Base-by-base conservation (phyloP, 2,113 vertebrate species). In the Pavo muticus region DNA sequence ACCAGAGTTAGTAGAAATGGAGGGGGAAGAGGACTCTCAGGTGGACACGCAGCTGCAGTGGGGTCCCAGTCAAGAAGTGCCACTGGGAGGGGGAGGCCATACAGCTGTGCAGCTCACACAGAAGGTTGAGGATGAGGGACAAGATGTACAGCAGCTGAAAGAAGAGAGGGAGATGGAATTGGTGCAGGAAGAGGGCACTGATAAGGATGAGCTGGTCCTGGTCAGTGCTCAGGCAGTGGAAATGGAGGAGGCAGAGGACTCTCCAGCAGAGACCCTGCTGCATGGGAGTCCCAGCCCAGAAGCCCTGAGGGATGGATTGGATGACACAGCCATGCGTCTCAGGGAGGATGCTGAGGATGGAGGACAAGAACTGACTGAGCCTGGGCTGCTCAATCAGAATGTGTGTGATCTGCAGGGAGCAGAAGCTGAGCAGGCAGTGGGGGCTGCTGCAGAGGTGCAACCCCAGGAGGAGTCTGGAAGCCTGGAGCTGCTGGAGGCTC, bases 201-300 rank as follows among this genome's bases (percentile, higher is more conserved):
- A 50, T 50, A 11, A 25, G 48, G 23, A 50, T 24, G 48, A 24
- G 23, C 23, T 50, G 48, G 48, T 23, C 48, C 48, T 50, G 48
- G 45, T 59, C 20, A 56, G 54, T 30, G 54, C 54, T 30, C 54
- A 56, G 29, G 29, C 2, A 17, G 9, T 30, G 3, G 37, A 19
- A 32, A 3, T 18, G 48, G 35, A 24, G 48, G 52, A 60, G 19
- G 18, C 23, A 60, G 64, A 69, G 61, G 17, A 11, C 7, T 7
- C 21, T 11, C 8, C 9, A 63, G 6, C 10, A 57, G 40, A 39
- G 1, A 8, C 0, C 0, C 13, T 57, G 72, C 52, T 64, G 3
- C 0, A 0, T 54, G 48, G 3, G 18, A 29, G 4, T 56, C 2
- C 9, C 23, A 48, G 29, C 11, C 2, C 12, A 12, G 18, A 56